These are phyloP conservation scores for Rhinogobius similis DNA, from an alignment of 2,113 vertebrate genomes.

Conservation along the genomic window DNA sequence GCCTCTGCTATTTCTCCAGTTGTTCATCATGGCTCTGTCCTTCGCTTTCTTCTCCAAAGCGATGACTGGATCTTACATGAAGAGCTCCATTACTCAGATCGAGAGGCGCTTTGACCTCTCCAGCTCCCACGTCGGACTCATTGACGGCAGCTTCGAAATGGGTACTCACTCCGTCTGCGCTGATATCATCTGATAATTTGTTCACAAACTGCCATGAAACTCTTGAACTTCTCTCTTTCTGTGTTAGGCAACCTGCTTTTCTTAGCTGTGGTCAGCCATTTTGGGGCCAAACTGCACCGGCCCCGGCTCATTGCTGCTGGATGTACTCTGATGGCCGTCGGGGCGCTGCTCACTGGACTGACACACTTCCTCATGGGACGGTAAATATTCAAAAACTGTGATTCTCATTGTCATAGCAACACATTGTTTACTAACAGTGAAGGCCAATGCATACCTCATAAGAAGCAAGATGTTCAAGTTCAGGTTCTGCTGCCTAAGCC, in stretches of 20 bases:
- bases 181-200: neutral
- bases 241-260: constrained; percentile 88
- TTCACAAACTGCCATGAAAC: no score
- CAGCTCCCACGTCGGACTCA: constrained; percentile 81
- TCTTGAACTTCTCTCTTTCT: neutral
- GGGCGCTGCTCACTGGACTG: constrained; percentile 82
- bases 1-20: constrained; percentile 64
- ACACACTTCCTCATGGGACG: constrained; percentile 96
- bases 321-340: constrained; percentile 83
- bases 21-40: constrained; percentile 85
- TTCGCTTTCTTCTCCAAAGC: constrained; percentile 84
- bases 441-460: no score
- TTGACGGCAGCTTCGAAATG: constrained; percentile 92
- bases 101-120: constrained; percentile 89
- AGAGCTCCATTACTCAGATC: constrained; percentile 91
- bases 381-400: constrained; percentile 64
- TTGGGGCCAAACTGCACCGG: constrained; percentile 88
- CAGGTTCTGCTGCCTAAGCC: no score
- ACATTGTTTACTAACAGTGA: no score
- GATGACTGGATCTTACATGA: constrained; percentile 83
- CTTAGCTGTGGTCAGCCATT: constrained; percentile 90
- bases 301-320: constrained; percentile 86
- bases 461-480: no score
- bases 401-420: no score
- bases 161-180: constrained; percentile 72